Evolutionary conservation across 2,797 vertebrate genomes (phyloP).

Genomic region (Melanitta fusca): DNA sequence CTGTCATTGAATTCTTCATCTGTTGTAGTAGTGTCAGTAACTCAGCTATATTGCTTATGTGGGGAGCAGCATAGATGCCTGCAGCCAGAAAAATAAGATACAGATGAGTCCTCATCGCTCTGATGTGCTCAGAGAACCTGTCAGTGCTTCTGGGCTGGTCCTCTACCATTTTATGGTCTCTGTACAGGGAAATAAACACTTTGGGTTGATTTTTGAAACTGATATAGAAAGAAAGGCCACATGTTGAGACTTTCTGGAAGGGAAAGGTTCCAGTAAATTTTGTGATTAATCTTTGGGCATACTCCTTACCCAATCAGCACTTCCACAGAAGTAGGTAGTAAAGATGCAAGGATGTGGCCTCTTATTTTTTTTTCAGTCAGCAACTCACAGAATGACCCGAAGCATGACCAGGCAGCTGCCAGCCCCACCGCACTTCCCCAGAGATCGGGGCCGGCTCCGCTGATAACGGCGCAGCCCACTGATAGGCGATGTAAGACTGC

Average conservation of each 20-base stretch:
- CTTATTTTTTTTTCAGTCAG: background rate
- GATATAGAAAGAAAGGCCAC: background rate
- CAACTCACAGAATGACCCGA: background rate
- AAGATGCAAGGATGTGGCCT: background rate
- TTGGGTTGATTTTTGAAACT: conserved; percentile 45
- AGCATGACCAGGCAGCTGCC: background rate
- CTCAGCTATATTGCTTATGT: background rate
- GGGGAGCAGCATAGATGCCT: background rate
- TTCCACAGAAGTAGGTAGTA: background rate
- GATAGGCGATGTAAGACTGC: background rate
- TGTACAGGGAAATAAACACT: conserved; percentile 69
- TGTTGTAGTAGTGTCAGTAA: background rate
- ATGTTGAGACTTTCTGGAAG: conserved; percentile 1
- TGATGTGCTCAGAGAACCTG: background rate
- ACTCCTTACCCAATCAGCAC: background rate
- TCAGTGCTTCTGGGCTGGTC: background rate
- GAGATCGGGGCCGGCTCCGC: background rate
- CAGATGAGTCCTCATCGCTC: conserved; percentile 47
- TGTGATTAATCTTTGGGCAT: background rate
- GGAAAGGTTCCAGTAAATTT: conserved; percentile 40
- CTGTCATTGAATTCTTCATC: background rate
- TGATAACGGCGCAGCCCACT: background rate
- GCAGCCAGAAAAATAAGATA: conserved; percentile 39
- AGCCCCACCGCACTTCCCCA: background rate
- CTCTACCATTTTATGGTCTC: conserved; percentile 69